Evolutionary conservation across 2,797 vertebrate genomes (phyloP), one percentile per base, ranked within the genome.

Genomic region (Mallotus villosus): DNA sequence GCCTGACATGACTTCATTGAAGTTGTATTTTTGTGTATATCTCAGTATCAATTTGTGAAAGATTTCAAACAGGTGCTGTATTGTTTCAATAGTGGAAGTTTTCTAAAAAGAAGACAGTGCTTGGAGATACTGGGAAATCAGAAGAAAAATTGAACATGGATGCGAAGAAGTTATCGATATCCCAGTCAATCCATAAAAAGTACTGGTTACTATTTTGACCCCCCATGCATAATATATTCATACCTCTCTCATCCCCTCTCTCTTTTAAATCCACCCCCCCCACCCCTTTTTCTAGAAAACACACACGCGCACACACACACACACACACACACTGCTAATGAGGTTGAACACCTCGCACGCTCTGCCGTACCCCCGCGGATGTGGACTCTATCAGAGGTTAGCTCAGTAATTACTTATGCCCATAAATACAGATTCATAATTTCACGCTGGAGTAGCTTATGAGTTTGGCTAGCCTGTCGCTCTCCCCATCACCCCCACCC

Each of bases 341-440:
- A 97, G 95, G 95, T 95, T 94, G 94, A 94, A 94, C 94, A 94
- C 95, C 93, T 92, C 88, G 92, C 91, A 92, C 92, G 91, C 91
- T 89, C 92, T 93, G 93, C 94, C 91, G 94, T 94, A 94, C 93
- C 93, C 89, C 94, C 90, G 91, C 94, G 94, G 94, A 93, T 93
- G 86, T 84, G 87, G 91, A 92, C 92, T 93, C 93, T 93, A 94
- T 95, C 93, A 94, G 94, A 95, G 95, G 95, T 96, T 95, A 94
- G 92, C 93, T 93, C 94, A 94, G 94, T 96, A 96, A 96, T 96
- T 96, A 96, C 94, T 92, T 88, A 89, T 85, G 90, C 89, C 87
- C 84, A 94, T 94, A 94, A 94, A 95, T 94, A 95, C 93, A 96
- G 94, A 96, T 95, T 96, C 94, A 95, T 95, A 94, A 95, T 95